phyloP scores from a whole-genome alignment of 2,797 vertebrate species.

The Poeciliopsis presidionis region DNA sequence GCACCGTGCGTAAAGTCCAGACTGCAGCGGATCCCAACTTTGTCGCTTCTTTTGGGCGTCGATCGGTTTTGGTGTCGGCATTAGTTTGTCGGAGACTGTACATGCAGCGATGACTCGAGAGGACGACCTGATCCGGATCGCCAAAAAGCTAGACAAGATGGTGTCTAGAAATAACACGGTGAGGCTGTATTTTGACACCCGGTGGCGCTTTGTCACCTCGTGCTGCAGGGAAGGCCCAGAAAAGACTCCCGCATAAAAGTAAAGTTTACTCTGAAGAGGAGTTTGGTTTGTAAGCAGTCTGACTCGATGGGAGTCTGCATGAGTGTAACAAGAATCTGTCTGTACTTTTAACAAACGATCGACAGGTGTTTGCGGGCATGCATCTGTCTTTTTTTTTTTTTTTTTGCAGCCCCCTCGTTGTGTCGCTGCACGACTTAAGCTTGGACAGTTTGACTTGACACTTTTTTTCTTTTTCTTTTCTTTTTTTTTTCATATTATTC shows the following conservation, averaged over 20 bases:
- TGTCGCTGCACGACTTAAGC: background rate
- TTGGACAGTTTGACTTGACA: background rate
- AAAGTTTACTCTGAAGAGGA: background rate
- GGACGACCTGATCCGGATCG: constrained; percentile 91
- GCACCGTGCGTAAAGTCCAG: constrained; percentile 71
- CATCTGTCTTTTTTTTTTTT: constrained; percentile 5
- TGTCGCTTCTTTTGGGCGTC: background rate
- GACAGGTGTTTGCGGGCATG: constrained; percentile 76
- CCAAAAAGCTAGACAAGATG: constrained; percentile 96
- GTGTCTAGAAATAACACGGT: constrained; percentile 94
- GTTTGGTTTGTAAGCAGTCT: background rate
- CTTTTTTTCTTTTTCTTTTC: background rate
- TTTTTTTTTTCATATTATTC: background rate
- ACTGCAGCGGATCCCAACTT: constrained; percentile 57
- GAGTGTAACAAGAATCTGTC: constrained; percentile 19
- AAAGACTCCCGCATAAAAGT: background rate
- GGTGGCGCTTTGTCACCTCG: constrained; percentile 64
- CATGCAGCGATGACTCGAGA: constrained; percentile 87
- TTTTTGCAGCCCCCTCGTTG: background rate
- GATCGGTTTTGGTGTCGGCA: background rate
- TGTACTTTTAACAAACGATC: constrained; percentile 40
- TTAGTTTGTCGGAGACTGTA: constrained; percentile 34
- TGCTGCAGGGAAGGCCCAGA: constrained; percentile 37
- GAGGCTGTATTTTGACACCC: constrained; percentile 77
- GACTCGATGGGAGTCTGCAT: background rate